Evolutionary conservation across 2,888 invertebrate species (phyloP), one percentile per base, ranked within the genome.

Genomic region (Lepidocyrtoides sp.): DNA sequence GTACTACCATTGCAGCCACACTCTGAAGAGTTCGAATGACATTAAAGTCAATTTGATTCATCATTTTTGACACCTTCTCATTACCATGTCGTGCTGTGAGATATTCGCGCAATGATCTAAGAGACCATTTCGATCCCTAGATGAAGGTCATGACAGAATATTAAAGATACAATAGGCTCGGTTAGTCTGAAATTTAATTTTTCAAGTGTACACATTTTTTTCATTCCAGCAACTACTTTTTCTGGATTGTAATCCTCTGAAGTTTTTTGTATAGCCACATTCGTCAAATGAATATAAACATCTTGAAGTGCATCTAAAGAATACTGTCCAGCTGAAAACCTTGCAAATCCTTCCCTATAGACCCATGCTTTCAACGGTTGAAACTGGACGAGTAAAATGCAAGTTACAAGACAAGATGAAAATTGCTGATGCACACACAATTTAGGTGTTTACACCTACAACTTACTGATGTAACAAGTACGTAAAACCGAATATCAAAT

Each of bases 401-500:
- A 26, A 7, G 17, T 23, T 29, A 26, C 5, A 26, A 57, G n/a
- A 4, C 20, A 57, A 57, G n/a, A 14, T 14, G n/a, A 57, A 14
- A 57, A 14, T 51, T 48, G 20, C 51, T 44, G 14, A 79, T 63
- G 41, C 51, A 26, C 82, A 51, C 17, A 60, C 20, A 41, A 41
- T 10, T 41, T 10, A 41, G 10, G 41, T 7, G 41, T 7, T 41
- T 4, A 41, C 41, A 41, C 41, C n/a, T n/a, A 54, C n/a, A 54
- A 72, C 79, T 83, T 91, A 93, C 92, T 10, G 93, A 93, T 0
- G 99, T 99, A 17, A 99, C 98, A 32, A 99, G 96, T 44, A 99
- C 99, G 95, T 99, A 99, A 57, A 99, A 96, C 12, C 99, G 96
- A 94, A 99, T 96, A 95, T 99, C 99, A 96, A 99, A 99, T 96